Base-by-base conservation (phyloP, 2,113 vertebrate genomes). In the Megaleporinus macrocephalus region DNA sequence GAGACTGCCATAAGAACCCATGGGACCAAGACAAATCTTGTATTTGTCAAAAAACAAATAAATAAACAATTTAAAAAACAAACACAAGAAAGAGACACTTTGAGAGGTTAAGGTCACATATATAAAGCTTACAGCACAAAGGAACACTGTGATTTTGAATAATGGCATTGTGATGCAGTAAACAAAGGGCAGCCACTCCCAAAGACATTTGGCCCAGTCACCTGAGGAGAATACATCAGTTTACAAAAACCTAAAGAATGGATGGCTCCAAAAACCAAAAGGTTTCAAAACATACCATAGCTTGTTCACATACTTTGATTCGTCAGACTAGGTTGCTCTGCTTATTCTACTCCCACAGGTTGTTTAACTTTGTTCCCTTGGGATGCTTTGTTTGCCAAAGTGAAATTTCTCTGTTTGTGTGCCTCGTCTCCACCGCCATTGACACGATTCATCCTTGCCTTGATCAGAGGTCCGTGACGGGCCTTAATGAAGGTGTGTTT, bases 401-500 rank as follows among this genome's bases (percentile, higher is more conserved):
- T 68, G 33, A 53, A 30, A 73, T 73, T 74, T 69, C 55, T 57
- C 61, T 18, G 51, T 55, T 27, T 57, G 73, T 51, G 71, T 73
- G 44, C 57, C 66, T 81, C 69, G 63, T 27, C 62, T 36, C 73
- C 15, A 20, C 15, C 61, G 47, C 47, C 68, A 10, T 20, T 55
- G 15, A 62, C 55, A 1, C 57, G 49, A 83, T 84, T 88, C 51
- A 79, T 79, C 78, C 73, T 84, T 61, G 30, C 24, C 36, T 62
- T 80, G 76, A 83, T 83, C 73, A 63, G 73, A 77, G 70, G 22
- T 75, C 65, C n/a, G 83, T 85, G 85, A 82, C 84, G 20, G 70
- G 83, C 69, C 22, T 87, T 88, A 87, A 85, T 82, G 73, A 85
- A 88, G 86, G 87, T 81, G 79, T 87, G 91, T 94, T 95, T 93